phyloP scores from a whole-genome alignment of 2,797 vertebrate species.

The Falco berigora region DNA sequence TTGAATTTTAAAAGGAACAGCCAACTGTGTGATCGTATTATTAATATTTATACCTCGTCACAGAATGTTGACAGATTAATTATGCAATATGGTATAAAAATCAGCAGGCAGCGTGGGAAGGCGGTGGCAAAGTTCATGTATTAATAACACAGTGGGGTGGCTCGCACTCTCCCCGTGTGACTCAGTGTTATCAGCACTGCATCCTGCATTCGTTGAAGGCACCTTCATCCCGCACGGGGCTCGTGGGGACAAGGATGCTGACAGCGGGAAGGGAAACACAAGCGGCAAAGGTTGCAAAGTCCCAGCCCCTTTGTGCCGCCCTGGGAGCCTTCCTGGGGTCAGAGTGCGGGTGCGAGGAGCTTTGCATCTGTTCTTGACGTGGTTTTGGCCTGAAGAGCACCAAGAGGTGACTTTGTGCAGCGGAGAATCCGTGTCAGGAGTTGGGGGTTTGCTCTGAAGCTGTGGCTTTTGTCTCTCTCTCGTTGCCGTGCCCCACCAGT shows the following conservation, averaged over 20 bases:
- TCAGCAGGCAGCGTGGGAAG: slow-evolving; percentile 69
- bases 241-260: not conserved
- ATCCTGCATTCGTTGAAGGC: not conserved
- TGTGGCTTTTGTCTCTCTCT: not conserved
- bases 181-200: not conserved
- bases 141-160: slow-evolving; percentile 62
- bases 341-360: not conserved
- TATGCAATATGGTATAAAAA: slow-evolving; percentile 75
- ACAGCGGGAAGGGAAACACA: rapidly evolving
- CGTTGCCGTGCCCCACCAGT: rapidly evolving
- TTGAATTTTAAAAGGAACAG: slow-evolving; percentile 75
- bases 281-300: not conserved
- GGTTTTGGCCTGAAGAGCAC: not conserved
- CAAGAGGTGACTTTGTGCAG: not conserved
- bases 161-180: not conserved
- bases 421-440: not conserved
- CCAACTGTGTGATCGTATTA: slow-evolving; percentile 74
- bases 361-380: not conserved
- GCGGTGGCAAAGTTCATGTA: slow-evolving; percentile 69
- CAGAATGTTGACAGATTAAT: slow-evolving; percentile 80
- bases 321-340: not conserved
- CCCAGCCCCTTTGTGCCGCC: not conserved
- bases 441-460: not conserved
- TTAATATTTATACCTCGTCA: slow-evolving; percentile 81
- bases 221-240: not conserved